Evolutionary conservation across 2,888 invertebrate genomes (phyloP), one percentile per base, ranked within the genome.

Genomic region (Tuta absoluta): DNA sequence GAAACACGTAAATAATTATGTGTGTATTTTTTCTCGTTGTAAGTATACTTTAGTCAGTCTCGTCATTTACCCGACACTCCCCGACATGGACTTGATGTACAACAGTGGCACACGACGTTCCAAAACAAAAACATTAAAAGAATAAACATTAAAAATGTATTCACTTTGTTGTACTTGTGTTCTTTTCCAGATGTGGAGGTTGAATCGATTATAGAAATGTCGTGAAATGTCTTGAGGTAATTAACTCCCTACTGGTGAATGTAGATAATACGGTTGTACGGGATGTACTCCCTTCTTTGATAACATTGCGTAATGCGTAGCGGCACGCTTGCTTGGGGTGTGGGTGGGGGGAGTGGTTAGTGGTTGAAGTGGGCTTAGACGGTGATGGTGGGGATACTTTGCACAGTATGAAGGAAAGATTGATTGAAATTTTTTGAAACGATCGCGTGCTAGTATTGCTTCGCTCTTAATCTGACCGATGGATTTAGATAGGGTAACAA

Each of bases 151-250:
- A 72, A 79, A 56, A 84, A 82, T 84, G 81, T 91, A 90, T 90
- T 91, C 86, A 91, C 87, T 87, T 90, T 91, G 91, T 91, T 91
- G 91, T 91, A 91, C 91, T 91, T 91, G 91, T 91, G 91, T 91
- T 91, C 91, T 91, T 91, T 91, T 91, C 84, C 91, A 91, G 91
- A 90, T 91, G 81, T 90, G 91, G 91, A 88, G 90, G 86, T 91
- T 91, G 89, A 91, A 87, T 89, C 89, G 85, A 87, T 90, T 87
- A 89, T 90, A 88, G 86, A 87, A 89, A 88, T 89, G 80, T 91
- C 90, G 91, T 87, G 90, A 91, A 90, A 89, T 90, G 85, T 90
- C 82, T 89, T 89, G 91, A 91, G 91, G 91, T 91, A 91, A 91
- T 91, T 91, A 91, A 91, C 89, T 91, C 86, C 81, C 87, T 91